Evolutionary conservation across 2,113 vertebrate genomes (phyloP).

Genomic region (Aix galericulata): DNA sequence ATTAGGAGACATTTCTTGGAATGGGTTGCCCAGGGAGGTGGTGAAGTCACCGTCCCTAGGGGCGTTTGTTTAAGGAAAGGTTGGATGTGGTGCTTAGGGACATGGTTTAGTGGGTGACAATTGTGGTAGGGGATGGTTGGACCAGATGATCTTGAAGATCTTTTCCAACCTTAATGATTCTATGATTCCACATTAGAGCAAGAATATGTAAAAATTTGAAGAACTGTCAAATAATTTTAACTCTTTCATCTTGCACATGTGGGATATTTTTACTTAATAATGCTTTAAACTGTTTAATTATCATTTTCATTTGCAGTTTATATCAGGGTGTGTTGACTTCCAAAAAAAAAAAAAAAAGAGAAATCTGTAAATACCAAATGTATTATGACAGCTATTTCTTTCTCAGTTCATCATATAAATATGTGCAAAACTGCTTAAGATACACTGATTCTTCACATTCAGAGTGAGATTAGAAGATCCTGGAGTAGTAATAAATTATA

Average conservation of each 20-base stretch:
- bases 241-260: neutral
- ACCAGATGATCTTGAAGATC: too few species aligned
- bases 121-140: too few species aligned
- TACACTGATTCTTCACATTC: neutral
- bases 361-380: neutral
- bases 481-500: neutral
- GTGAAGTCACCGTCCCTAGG: too few species aligned
- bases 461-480: neutral
- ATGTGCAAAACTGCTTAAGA: neutral
- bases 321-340: fast-evolving
- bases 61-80: too few species aligned
- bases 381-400: neutral
- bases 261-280: neutral
- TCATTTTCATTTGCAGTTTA: neutral
- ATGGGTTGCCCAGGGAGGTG: too few species aligned
- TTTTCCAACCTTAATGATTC: too few species aligned
- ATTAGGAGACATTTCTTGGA: too few species aligned
- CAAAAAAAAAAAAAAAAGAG: neutral
- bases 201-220: neutral
- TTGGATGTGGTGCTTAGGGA: too few species aligned
- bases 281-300: neutral
- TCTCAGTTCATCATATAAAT: neutral
- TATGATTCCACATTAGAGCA: neutral
- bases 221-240: neutral
- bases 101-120: too few species aligned